phyloP scores from a whole-genome alignment of 2,113 vertebrate genomes.

The Phoxinus phoxinus region DNA sequence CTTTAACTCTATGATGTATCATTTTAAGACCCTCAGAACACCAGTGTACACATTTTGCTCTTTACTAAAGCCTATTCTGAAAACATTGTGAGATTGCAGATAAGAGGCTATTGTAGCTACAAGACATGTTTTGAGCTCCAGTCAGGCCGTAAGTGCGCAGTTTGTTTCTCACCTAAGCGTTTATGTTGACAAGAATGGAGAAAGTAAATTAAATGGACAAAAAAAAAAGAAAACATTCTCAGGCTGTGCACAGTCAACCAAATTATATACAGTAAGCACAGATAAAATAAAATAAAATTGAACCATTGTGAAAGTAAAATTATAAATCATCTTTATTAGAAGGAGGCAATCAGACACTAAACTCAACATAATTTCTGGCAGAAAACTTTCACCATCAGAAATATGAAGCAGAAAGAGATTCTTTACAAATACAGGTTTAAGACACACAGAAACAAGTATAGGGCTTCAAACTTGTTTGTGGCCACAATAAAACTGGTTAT shows the following conservation, averaged over 20 bases:
- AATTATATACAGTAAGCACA: background rate
- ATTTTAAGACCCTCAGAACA: slow-evolving; percentile 12
- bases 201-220: background rate
- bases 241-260: background rate
- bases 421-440: background rate
- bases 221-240: background rate
- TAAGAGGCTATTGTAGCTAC: slow-evolving; percentile 18
- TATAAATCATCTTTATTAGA: background rate
- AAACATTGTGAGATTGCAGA: slow-evolving; percentile 9
- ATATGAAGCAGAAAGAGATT: background rate
- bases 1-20: background rate
- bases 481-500: background rate
- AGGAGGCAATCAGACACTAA: background rate
- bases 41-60: background rate
- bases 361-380: background rate
- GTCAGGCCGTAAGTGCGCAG: background rate
- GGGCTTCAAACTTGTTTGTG: background rate
- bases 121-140: slow-evolving; percentile 17
- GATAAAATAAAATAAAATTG: no score
- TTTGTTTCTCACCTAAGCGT: slow-evolving; percentile 6
- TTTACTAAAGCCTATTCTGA: background rate
- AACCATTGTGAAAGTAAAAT: background rate
- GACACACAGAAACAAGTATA: background rate
- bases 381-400: background rate
- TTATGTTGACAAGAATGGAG: slow-evolving; percentile 6